Percentiles rank a stretch among this genome's conserved stretches.
Evolutionary conservation across 2,888 invertebrate genomes (phyloP).

Genomic region (Drosophila hamatofila): DNA sequence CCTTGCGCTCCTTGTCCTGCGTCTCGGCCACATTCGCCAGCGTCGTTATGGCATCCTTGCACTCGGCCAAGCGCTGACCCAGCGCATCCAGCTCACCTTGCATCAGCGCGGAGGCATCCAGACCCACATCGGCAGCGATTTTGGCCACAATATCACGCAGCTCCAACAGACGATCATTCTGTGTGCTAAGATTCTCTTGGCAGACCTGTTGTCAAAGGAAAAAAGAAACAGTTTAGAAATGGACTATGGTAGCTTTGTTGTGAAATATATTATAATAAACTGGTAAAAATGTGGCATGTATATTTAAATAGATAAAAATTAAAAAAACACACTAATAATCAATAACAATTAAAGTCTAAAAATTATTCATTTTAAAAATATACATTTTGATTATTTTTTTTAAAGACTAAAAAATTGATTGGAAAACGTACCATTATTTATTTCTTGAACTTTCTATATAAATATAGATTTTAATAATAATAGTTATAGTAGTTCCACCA

Average conservation of each 20-base stretch:
- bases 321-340: no score
- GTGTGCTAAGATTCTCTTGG: constrained; percentile 90
- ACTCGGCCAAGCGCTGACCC: constrained; percentile 90
- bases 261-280: neutral
- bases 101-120: constrained; percentile 89
- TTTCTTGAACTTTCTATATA: no score
- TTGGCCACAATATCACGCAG: constrained; percentile 91
- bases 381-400: no score
- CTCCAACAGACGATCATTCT: constrained; percentile 89
- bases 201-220: constrained; percentile 87
- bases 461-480: no score
- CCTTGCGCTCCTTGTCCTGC: constrained; percentile 87
- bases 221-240: neutral
- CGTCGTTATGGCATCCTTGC: constrained; percentile 90
- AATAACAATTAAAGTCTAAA: no score
- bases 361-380: no score
- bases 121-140: constrained; percentile 92
- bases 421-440: no score
- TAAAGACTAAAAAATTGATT: no score
- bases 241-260: neutral
- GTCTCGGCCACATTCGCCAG: constrained; percentile 92
- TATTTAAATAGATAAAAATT: no score
- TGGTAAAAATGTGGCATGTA: neutral
- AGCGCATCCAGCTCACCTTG: constrained; percentile 92
- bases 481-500: no score